Percentiles rank a stretch among this genome's conserved stretches.
phyloP scores from a whole-genome alignment of 1,140 invertebrate species.

The Asbolus verrucosus region DNA sequence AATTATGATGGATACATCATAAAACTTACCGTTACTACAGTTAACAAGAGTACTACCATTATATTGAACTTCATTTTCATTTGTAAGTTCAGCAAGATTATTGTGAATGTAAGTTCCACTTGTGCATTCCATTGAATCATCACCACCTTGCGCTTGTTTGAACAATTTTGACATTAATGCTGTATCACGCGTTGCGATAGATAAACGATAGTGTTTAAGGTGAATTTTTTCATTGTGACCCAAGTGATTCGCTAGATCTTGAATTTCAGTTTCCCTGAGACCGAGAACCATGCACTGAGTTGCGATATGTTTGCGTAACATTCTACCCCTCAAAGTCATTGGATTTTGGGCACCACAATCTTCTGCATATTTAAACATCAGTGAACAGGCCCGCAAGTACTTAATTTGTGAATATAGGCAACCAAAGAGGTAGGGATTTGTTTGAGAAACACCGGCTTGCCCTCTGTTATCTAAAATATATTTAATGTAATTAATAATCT shows the following conservation, averaged over 20 bases:
- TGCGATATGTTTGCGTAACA: constrained; percentile 41
- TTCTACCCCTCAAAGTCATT: constrained; percentile 5
- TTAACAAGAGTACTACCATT: no score
- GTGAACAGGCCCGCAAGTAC: constrained; percentile 33
- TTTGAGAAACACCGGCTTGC: not conserved
- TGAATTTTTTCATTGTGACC: constrained; percentile 45
- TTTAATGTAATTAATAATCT: constrained; percentile 7
- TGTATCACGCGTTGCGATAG: no score
- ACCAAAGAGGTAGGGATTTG: constrained; percentile 45
- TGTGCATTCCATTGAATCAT: no score
- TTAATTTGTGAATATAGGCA: not conserved
- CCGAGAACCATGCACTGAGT: constrained; percentile 17
- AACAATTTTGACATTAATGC: no score
- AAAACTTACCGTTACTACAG: no score
- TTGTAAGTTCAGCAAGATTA: no score
- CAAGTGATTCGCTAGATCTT: constrained; percentile 44
- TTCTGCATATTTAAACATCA: constrained; percentile 30
- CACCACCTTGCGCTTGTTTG: no score
- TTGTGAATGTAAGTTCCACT: no score
- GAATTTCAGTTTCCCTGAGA: constrained; percentile 18
- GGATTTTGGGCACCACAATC: constrained; percentile 36
- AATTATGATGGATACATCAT: no score
- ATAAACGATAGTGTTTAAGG: constrained; percentile 19
- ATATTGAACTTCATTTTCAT: no score
- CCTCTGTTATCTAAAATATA: constrained; percentile 15